Evolutionary conservation across 2,888 invertebrate genomes (phyloP).

Genomic region (Ptilodon capucinus): DNA sequence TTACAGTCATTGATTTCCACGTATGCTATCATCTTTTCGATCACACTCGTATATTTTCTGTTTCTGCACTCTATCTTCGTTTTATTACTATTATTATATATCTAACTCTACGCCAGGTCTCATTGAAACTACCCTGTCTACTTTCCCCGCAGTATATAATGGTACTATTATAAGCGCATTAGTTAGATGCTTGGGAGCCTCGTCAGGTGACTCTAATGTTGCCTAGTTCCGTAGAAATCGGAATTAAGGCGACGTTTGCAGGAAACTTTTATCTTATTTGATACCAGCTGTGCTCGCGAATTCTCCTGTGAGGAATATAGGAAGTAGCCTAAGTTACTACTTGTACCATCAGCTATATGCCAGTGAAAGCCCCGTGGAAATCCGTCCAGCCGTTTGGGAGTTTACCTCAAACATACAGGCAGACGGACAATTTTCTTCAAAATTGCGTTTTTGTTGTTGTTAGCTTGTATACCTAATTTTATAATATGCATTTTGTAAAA

Average conservation of each 20-base stretch:
- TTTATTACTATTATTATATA: neutral
- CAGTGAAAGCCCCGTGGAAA: too few species aligned
- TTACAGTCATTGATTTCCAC: neutral
- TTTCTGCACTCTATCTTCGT: neutral
- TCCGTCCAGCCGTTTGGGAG: too few species aligned
- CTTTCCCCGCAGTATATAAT: constrained; percentile 64
- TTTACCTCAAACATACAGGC: too few species aligned
- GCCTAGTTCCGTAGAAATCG: constrained; percentile 42
- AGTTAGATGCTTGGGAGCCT: constrained; percentile 56
- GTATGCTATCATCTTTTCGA: neutral
- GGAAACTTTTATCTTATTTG: constrained; percentile 33
- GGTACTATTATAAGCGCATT: constrained; percentile 73
- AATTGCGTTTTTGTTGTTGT: too few species aligned
- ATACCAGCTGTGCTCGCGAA: too few species aligned
- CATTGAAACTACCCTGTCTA: constrained; percentile 56
- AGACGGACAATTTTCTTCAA: too few species aligned
- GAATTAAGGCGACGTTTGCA: constrained; percentile 43
- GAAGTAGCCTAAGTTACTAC: too few species aligned
- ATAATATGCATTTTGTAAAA: too few species aligned
- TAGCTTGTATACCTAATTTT: too few species aligned
- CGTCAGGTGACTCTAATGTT: constrained; percentile 45
- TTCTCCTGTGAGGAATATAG: too few species aligned
- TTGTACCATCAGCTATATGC: too few species aligned
- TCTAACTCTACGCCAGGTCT: constrained; percentile 37
- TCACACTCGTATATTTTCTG: neutral